phyloP scores from a whole-genome alignment of 92 coral and sea anemone genomes.

The Micromussa lordhowensis region DNA sequence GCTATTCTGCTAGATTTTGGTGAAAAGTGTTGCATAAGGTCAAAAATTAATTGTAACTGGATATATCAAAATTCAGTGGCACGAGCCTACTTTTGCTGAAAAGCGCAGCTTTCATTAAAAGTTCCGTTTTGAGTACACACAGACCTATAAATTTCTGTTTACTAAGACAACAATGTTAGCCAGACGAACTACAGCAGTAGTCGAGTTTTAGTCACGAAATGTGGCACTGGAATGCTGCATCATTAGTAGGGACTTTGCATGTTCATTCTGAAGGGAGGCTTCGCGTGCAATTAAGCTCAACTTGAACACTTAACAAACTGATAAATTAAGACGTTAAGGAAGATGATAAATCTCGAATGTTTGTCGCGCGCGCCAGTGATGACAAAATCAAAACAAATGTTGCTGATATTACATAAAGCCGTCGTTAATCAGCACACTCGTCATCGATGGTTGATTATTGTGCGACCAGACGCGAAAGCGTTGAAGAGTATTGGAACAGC shows the following conservation, averaged over 20 bases:
- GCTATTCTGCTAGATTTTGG: not conserved
- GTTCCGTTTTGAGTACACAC: not conserved
- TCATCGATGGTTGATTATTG: not conserved
- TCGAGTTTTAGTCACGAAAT: not conserved
- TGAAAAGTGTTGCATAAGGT: not conserved
- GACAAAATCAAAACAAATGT: slow-evolving; percentile 29
- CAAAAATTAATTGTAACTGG: not conserved
- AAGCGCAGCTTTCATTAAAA: not conserved
- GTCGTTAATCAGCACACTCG: slow-evolving; percentile 2
- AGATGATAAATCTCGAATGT: not conserved
- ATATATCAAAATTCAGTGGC: not conserved
- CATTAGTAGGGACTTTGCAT: not conserved
- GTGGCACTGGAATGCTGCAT: not conserved
- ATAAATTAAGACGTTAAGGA: not conserved
- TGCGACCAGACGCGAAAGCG: not conserved
- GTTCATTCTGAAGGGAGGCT: not conserved
- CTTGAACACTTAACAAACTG: not conserved
- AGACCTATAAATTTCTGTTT: slow-evolving; percentile 2
- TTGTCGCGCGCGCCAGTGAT: slow-evolving; percentile 22
- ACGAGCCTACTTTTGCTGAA: slow-evolving; percentile 2
- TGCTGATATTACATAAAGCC: slow-evolving; percentile 1
- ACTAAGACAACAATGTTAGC: not conserved
- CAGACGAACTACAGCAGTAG: not conserved
- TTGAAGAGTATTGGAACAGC: not conserved
- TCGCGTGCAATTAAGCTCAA: not conserved